These are phyloP conservation scores for Brienomyrus brachyistius DNA, from an alignment of 2,113 vertebrate genomes.

Conservation along the genomic window DNA sequence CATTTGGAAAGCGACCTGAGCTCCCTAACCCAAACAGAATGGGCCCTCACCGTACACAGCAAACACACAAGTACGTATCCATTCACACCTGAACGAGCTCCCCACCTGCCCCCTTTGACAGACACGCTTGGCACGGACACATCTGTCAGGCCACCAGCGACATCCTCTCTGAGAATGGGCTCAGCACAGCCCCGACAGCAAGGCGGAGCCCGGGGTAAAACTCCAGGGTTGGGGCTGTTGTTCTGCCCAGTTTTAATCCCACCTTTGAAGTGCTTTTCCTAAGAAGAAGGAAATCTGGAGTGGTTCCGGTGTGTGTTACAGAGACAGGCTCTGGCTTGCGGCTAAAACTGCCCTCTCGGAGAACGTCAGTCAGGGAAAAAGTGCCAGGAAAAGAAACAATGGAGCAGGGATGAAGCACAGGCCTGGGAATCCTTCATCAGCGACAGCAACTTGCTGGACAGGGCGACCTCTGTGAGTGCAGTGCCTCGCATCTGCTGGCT, in stretches of 20 bases:
- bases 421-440: constrained; percentile 55
- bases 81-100: background rate
- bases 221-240: background rate
- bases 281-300: background rate
- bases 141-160: background rate
- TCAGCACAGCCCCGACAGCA: background rate
- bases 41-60: background rate
- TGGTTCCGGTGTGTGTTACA: background rate
- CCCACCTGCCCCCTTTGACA: background rate
- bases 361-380: constrained; percentile 49
- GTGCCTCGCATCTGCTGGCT: background rate
- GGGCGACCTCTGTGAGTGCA: background rate
- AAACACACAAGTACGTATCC: background rate
- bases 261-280: constrained; percentile 7
- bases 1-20: background rate
- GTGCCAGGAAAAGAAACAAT: constrained; percentile 35
- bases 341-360: constrained; percentile 51
- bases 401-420: constrained; percentile 51
- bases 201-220: background rate
- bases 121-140: background rate
- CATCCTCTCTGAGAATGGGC: background rate
- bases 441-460: constrained; percentile 54
- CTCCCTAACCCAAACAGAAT: background rate
- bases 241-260: background rate
- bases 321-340: constrained; percentile 35